phyloP scores from a whole-genome alignment of 2,888 invertebrate species.

The Macrosiphum euphorbiae region DNA sequence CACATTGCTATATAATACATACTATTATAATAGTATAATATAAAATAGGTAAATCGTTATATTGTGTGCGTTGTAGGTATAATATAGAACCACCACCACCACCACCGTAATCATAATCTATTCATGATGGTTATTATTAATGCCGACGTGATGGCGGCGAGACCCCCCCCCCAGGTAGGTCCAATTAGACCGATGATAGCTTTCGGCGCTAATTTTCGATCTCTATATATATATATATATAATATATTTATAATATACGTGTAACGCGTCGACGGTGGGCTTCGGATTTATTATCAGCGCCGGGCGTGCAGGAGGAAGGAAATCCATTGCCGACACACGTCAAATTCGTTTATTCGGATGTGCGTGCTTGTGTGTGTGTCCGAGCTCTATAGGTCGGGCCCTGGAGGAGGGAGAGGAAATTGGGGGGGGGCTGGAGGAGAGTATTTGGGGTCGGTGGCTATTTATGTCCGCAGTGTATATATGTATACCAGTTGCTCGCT shows the following conservation, averaged over 20 bases:
- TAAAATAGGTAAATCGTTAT: neutral
- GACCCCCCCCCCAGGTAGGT: neutral
- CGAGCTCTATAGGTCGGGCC: neutral
- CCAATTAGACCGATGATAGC: slow-evolving; percentile 53
- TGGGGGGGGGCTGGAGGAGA: neutral
- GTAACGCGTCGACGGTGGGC: neutral
- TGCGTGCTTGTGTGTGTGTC: neutral
- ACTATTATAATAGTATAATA: neutral
- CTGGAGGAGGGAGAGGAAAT: neutral
- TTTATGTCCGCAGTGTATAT: neutral
- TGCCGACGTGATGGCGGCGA: neutral
- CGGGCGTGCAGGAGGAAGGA: neutral
- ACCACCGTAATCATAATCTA: slow-evolving; percentile 45
- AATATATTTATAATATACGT: slow-evolving; percentile 9
- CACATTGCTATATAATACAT: neutral
- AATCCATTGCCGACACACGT: slow-evolving; percentile 32
- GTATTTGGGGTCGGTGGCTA: neutral
- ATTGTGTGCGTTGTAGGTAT: neutral
- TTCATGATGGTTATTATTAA: slow-evolving; percentile 45
- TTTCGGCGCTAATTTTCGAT: slow-evolving; percentile 37
- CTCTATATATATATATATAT: neutral
- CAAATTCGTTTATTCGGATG: slow-evolving; percentile 39
- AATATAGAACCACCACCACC: neutral
- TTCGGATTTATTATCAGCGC: slow-evolving; percentile 30
- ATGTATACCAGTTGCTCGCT: neutral